phyloP scores from a whole-genome alignment of 1,140 invertebrate species.

The Drosophila punjabiensis region DNA sequence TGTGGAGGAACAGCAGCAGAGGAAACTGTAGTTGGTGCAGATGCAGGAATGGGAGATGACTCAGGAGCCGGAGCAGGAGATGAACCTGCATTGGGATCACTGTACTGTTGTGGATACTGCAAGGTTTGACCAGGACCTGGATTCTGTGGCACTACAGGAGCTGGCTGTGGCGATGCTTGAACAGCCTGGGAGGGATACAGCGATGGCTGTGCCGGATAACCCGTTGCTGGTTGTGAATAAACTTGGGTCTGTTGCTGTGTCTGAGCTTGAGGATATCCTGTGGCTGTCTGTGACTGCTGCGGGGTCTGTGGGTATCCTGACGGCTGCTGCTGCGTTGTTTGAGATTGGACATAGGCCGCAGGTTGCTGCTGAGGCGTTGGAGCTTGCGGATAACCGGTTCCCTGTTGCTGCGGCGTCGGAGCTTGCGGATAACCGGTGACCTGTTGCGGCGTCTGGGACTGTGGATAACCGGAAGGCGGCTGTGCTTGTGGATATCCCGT shows the following conservation, averaged over 20 bases:
- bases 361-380: conserved; percentile 29
- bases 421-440: not conserved
- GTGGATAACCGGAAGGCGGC: conserved; percentile 24
- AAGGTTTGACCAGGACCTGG: not conserved
- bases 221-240: conserved; percentile 21
- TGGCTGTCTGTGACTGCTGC: conserved; percentile 11
- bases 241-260: not conserved
- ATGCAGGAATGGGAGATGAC: not conserved
- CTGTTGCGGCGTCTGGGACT: conserved; percentile 34
- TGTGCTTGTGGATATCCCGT: conserved; percentile 26
- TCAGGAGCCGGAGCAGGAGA: not conserved
- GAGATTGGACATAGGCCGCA: not conserved
- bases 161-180: conserved; percentile 9
- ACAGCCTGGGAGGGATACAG: conserved; percentile 48
- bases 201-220: conserved; percentile 19
- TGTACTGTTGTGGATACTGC: conserved; percentile 30
- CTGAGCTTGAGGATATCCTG: conserved; percentile 15
- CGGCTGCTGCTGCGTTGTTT: conserved; percentile 21
- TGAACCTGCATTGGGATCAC: conserved; percentile 9
- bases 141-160: not conserved
- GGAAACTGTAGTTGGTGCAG: not conserved
- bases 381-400: conserved; percentile 22
- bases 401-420: conserved; percentile 16
- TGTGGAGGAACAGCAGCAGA: not conserved
- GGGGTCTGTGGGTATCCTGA: conserved; percentile 13